Percentiles rank a stretch among this genome's conserved stretches.
Conservation (phyloP, 1,140 invertebrate genomes). For the Platyura marginata region DNA sequence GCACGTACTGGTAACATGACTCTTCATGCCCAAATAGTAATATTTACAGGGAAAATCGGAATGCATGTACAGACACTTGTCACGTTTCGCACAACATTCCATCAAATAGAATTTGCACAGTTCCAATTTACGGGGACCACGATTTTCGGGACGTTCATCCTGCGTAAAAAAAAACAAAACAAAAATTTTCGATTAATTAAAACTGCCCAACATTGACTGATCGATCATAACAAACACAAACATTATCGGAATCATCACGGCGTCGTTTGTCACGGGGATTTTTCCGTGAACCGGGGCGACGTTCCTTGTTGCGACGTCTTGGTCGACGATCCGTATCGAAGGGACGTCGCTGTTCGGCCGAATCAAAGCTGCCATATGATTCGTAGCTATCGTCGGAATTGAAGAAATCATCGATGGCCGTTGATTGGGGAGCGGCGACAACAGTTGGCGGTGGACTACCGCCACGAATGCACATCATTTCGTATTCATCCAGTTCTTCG, state of each 20-base stretch:
- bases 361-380: conserved; percentile 32
- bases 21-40: conserved; percentile 81
- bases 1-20: conserved; percentile 62
- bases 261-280: conserved; percentile 15
- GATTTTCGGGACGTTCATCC: conserved; percentile 45
- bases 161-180: conserved; percentile 28
- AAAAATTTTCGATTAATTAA: too few relatives aligned
- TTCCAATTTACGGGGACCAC: conserved; percentile 74
- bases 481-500: conserved; percentile 48
- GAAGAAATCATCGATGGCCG: conserved; percentile 23
- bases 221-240: not conserved
- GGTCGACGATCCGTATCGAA: conserved; percentile 23
- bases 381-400: conserved; percentile 27
- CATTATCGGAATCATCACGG: not conserved
- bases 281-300: conserved; percentile 3
- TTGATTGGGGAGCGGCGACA: conserved; percentile 9
- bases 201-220: conserved; percentile 7
- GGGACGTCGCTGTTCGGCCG: conserved; percentile 24
- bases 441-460: conserved; percentile 35
- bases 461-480: conserved; percentile 58
- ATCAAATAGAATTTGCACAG: conserved; percentile 93
- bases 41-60: conserved; percentile 95
- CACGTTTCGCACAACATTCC: conserved; percentile 87
- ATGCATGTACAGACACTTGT: conserved; percentile 94
- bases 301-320: conserved; percentile 9